These are phyloP conservation scores for Amia ocellicauda DNA, from an alignment of 2,113 vertebrate species.

Conservation along the genomic window DNA sequence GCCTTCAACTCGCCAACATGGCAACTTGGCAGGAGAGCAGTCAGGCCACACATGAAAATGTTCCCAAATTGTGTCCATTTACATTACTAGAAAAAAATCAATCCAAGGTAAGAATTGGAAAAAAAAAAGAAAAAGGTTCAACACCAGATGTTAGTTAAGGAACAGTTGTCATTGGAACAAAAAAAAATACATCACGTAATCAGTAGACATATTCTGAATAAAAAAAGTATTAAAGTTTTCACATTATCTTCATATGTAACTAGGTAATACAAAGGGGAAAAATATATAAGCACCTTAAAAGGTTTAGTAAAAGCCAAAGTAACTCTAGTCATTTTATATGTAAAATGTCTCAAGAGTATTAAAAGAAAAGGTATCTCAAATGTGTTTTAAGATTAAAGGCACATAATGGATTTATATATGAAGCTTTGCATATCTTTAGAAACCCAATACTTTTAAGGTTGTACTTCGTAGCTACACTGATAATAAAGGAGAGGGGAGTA, in stretches of 20 bases:
- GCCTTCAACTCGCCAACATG: constrained; percentile 8
- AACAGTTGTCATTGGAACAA: constrained; percentile 40
- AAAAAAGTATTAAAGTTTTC: constrained; percentile 59
- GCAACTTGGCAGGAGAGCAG: constrained; percentile 28
- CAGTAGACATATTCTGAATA: constrained; percentile 68
- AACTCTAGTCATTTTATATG: constrained; percentile 43
- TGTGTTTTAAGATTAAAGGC: constrained; percentile 51
- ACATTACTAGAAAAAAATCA: constrained; percentile 32
- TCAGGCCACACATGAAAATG: constrained; percentile 17
- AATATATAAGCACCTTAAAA: constrained; percentile 57
- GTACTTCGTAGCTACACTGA: constrained; percentile 52
- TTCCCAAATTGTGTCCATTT: constrained; percentile 28
- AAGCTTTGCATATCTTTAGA: constrained; percentile 49
- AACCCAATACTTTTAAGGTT: constrained; percentile 60
- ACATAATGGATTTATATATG: constrained; percentile 58
- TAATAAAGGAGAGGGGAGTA: constrained; percentile 45
- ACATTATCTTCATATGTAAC: constrained; percentile 72
- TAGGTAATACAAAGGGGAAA: constrained; percentile 48
- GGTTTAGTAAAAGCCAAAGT: constrained; percentile 52
- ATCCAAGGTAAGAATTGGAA: constrained; percentile 20
- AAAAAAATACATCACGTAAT: constrained; percentile 49
- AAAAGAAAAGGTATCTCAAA: constrained; percentile 46
- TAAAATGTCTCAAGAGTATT: constrained; percentile 47
- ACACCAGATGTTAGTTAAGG: constrained; percentile 33
- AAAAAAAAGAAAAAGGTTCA: constrained; percentile 11